Percentiles rank a stretch among this genome's conserved stretches.
phyloP scores from a whole-genome alignment of 2,888 invertebrate species.

The Drosophila kanekoi region DNA sequence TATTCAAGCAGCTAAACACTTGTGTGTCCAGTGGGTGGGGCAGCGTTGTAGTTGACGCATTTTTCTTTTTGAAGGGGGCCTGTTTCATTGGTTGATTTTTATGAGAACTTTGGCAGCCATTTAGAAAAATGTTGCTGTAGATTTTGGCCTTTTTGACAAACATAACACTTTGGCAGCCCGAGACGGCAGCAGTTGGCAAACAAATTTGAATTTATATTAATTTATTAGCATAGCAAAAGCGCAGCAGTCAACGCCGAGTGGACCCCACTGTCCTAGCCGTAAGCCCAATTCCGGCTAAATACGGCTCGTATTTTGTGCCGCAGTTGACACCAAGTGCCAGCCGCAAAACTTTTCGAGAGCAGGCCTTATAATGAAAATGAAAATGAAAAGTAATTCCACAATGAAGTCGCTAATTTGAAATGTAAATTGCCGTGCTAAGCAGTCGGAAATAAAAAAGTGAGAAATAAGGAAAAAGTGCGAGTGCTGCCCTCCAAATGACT shows the following conservation, averaged over 20 bases:
- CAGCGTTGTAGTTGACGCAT: slow-evolving; percentile 40
- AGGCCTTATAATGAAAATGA: slow-evolving; percentile 62
- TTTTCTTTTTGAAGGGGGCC: slow-evolving; percentile 17
- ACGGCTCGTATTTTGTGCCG: slow-evolving; percentile 17
- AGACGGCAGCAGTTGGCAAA: slow-evolving; percentile 77
- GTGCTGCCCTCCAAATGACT: slow-evolving; percentile 15
- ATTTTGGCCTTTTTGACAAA: slow-evolving; percentile 57
- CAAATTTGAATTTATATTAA: slow-evolving; percentile 84
- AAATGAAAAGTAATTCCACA: slow-evolving; percentile 77
- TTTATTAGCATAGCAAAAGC: slow-evolving; percentile 83
- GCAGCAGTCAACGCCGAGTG: slow-evolving; percentile 48
- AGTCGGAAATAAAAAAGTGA: slow-evolving; percentile 47
- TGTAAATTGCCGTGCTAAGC: slow-evolving; percentile 75
- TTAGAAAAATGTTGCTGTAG: slow-evolving; percentile 64
- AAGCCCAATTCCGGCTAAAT: slow-evolving; percentile 6
- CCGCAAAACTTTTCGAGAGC: slow-evolving; percentile 34
- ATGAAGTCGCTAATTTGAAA: slow-evolving; percentile 81
- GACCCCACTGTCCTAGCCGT: slow-evolving; percentile 12
- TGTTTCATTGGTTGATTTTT: slow-evolving; percentile 69
- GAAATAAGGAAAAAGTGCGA: slow-evolving; percentile 26
- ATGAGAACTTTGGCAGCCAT: slow-evolving; percentile 67
- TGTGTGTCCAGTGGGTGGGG: slow-evolving; percentile 7
- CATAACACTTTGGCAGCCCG: slow-evolving; percentile 73
- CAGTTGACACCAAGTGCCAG: slow-evolving; percentile 15
- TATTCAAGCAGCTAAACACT: slow-evolving; percentile 70